A percentile compares a stretch with the other conserved stretches of the same genome.
Evolutionary conservation across 2,888 invertebrate genomes (phyloP).

Genomic region (Idaea biselata): DNA sequence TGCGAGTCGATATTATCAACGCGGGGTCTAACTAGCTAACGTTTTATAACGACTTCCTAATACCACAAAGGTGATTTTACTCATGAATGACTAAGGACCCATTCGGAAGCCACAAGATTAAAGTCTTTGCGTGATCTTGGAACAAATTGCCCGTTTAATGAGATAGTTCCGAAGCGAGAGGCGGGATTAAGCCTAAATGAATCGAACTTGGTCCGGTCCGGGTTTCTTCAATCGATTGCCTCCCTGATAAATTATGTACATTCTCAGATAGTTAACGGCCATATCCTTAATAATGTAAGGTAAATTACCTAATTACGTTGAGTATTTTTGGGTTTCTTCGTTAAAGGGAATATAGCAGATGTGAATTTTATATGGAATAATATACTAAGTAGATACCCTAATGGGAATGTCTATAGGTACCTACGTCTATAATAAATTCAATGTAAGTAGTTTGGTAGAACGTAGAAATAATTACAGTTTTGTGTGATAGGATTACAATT

Average conservation of each 20-base stretch:
- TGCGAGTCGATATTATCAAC: not conserved
- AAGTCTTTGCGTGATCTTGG: slow-evolving; percentile 61
- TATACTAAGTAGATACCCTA: not conserved
- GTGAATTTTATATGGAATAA: slow-evolving; percentile 1
- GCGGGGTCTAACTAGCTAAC: not conserved
- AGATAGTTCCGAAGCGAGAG: slow-evolving; percentile 61
- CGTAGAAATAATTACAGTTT: too few relatives aligned
- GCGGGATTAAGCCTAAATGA: slow-evolving; percentile 65
- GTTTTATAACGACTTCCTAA: not conserved
- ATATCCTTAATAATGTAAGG: slow-evolving; percentile 29
- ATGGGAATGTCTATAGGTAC: not conserved
- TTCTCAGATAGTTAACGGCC: slow-evolving; percentile 29
- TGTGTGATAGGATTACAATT: too few relatives aligned
- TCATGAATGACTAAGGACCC: slow-evolving; percentile 15
- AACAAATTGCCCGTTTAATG: slow-evolving; percentile 74
- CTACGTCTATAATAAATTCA: not conserved
- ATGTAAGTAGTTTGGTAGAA: too few relatives aligned
- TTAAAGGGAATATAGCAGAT: not conserved
- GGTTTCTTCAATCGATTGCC: slow-evolving; percentile 50
- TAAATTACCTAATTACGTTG: slow-evolving; percentile 23
- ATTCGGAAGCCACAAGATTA: slow-evolving; percentile 56
- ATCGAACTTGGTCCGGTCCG: slow-evolving; percentile 55
- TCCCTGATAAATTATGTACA: slow-evolving; percentile 37
- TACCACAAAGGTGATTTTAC: slow-evolving; percentile 1
- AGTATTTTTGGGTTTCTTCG: slow-evolving; percentile 9